These are phyloP conservation scores for Ailurus styani DNA, from an alignment of 2,113 vertebrate genomes.

Conservation along the genomic window DNA sequence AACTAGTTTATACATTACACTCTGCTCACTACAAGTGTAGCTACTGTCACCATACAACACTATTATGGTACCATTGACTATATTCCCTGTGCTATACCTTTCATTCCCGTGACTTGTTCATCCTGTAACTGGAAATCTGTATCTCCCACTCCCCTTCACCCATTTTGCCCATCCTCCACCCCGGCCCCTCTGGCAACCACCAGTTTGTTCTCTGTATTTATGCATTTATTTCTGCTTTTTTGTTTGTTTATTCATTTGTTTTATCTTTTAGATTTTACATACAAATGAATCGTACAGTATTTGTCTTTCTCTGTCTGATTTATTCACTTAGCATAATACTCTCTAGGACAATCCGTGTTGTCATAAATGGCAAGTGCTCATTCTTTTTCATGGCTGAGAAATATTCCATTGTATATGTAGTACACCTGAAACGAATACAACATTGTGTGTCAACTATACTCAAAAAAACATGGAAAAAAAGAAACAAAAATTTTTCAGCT, in stretches of 20 bases:
- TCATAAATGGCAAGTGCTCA: not conserved
- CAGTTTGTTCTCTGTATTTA: not conserved
- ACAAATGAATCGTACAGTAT: not conserved
- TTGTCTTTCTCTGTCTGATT: not conserved
- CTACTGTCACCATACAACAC: not conserved
- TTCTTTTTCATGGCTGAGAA: not conserved
- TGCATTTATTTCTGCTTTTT: not conserved
- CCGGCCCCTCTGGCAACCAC: not conserved
- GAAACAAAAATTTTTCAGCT: not conserved
- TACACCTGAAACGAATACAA: not conserved
- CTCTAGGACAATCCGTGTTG: not conserved
- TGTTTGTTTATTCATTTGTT: not conserved
- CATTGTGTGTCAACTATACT: not conserved
- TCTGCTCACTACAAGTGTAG: not conserved
- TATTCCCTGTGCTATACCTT: not conserved
- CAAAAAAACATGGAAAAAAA: not conserved
- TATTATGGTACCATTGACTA: not conserved
- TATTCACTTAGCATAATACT: not conserved
- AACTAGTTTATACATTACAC: not conserved
- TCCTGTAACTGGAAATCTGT: not conserved
- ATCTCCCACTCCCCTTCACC: not conserved
- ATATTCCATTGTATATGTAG: not conserved
- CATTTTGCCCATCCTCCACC: not conserved
- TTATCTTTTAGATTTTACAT: not conserved
- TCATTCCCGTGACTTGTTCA: not conserved